Conservation (phyloP, 1,140 invertebrate genomes). For the Subanguina moxae region DNA sequence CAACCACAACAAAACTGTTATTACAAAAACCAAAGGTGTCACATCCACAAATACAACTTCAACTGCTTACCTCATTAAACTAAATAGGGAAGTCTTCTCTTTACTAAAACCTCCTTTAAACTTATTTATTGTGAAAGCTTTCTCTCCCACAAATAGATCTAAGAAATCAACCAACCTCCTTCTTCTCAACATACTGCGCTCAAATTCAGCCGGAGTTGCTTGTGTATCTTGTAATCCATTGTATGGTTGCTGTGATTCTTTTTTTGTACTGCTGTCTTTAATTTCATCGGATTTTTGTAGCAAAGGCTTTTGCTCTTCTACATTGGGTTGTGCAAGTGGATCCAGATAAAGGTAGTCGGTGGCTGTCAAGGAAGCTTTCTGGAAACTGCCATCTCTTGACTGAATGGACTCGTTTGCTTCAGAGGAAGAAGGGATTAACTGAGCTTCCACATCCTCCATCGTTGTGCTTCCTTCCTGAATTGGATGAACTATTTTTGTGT, state of each 20-base stretch:
- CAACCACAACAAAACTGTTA: too few relatives aligned
- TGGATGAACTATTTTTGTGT: neutral
- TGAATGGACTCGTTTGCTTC: neutral
- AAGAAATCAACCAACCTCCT: conserved; percentile 12
- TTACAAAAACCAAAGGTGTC: too few relatives aligned
- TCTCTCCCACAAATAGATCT: too few relatives aligned
- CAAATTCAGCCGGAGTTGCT: neutral
- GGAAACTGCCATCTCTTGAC: neutral
- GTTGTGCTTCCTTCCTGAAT: neutral
- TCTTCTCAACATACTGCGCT: neutral
- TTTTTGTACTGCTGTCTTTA: too few relatives aligned
- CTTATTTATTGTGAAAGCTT: too few relatives aligned
- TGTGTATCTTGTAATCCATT: too few relatives aligned
- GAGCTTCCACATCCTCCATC: neutral
- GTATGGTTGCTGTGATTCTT: too few relatives aligned
- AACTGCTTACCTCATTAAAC: neutral
- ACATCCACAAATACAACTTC: neutral
- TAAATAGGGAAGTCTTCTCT: neutral
- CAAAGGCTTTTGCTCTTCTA: too few relatives aligned
- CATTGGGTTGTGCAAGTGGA: too few relatives aligned
- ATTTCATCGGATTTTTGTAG: too few relatives aligned
- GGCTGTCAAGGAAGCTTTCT: neutral
- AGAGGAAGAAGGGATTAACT: too few relatives aligned
- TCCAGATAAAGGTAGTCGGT: too few relatives aligned
- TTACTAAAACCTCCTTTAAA: neutral